Percentiles rank a stretch among this genome's conserved stretches.
Conservation (phyloP, 2,888 invertebrate genomes). For the Calliopum simillimum region DNA sequence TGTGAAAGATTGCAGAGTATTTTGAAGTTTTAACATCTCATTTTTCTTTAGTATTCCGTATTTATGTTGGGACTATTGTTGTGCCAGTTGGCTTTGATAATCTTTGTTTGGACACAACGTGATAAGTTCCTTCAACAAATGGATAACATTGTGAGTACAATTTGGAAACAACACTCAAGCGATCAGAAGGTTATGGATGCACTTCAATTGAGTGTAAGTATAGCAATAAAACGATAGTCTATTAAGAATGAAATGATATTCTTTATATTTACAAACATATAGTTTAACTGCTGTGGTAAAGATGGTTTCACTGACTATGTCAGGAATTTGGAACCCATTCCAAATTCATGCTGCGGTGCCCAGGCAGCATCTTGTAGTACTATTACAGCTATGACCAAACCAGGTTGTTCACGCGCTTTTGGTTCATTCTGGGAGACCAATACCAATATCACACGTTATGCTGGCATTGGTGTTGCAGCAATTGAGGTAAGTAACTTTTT, state of each 20-base stretch:
- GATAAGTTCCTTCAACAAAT: slow-evolving; percentile 71
- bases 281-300: slow-evolving; percentile 63
- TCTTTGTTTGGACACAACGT: slow-evolving; percentile 75
- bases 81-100: slow-evolving; percentile 77
- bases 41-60: slow-evolving; percentile 75
- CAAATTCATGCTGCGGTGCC: slow-evolving; percentile 62
- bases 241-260: background rate
- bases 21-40: background rate
- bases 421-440: slow-evolving; percentile 66
- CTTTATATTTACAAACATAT: background rate
- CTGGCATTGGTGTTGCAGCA: slow-evolving; percentile 77
- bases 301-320: slow-evolving; percentile 53
- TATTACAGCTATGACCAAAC: slow-evolving; percentile 45
- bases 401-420: slow-evolving; percentile 56
- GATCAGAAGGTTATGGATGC: slow-evolving; percentile 56
- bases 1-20: background rate
- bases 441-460: slow-evolving; percentile 71
- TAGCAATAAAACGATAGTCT: background rate
- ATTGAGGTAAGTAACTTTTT: slow-evolving; percentile 74
- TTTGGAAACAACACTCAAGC: slow-evolving; percentile 57
- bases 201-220: slow-evolving; percentile 56
- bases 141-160: slow-evolving; percentile 68
- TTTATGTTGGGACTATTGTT: slow-evolving; percentile 78
- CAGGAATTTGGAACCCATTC: slow-evolving; percentile 31
- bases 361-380: slow-evolving; percentile 51